phyloP scores from a whole-genome alignment of 2,888 invertebrate species.

The Mactromeris polynyma region DNA sequence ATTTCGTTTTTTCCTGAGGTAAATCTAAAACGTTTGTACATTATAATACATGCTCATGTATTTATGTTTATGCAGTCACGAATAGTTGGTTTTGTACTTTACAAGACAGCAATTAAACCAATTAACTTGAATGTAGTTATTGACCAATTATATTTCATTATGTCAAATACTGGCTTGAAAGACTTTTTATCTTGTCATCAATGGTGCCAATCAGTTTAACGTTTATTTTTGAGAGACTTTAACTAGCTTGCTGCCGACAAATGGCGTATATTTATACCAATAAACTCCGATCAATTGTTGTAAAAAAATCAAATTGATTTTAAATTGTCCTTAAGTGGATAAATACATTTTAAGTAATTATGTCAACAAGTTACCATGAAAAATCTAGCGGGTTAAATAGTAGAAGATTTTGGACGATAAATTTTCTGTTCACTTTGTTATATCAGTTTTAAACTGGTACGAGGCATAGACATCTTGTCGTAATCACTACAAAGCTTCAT shows the following conservation, averaged over 20 bases:
- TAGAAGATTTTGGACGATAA: neutral
- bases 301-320: conserved; percentile 22
- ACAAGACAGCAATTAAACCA: neutral
- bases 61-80: neutral
- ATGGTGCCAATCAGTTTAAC: neutral
- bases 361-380: neutral
- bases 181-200: neutral
- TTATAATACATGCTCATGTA: neutral
- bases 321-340: conserved; percentile 20
- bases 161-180: neutral
- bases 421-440: conserved; percentile 9
- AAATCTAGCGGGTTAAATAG: conserved; percentile 6
- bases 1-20: no score
- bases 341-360: conserved; percentile 14
- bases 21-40: no score
- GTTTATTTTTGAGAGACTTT: neutral
- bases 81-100: neutral
- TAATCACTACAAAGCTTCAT: neutral
- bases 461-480: conserved; percentile 1
- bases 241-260: neutral
- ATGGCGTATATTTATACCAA: neutral
- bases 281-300: conserved; percentile 15
- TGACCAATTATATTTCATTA: conserved; percentile 4
- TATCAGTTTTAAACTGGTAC: neutral
- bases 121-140: neutral